These are phyloP conservation scores for Andrena flavipes DNA, from an alignment of 2,888 invertebrate species.

Conservation along the genomic window DNA sequence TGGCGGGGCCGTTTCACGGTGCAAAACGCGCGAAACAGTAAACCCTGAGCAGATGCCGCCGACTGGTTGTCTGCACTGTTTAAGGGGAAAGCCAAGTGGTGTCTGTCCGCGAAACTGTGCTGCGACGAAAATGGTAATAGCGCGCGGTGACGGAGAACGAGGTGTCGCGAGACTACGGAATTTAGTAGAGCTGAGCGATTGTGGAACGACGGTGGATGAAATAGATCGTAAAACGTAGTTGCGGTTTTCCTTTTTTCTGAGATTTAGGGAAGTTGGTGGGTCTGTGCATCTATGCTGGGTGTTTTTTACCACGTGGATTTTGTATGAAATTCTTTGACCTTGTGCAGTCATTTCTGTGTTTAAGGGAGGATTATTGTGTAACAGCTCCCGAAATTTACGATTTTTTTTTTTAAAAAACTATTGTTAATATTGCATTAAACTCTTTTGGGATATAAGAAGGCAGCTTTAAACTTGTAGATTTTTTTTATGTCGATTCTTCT, in stretches of 20 bases:
- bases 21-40: slow-evolving; percentile 51
- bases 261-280: neutral
- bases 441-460: too few species aligned
- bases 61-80: slow-evolving; percentile 39
- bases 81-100: slow-evolving; percentile 27
- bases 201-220: neutral
- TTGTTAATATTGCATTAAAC: too few species aligned
- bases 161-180: slow-evolving; percentile 9
- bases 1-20: slow-evolving; percentile 13
- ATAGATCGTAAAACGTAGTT: neutral
- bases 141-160: slow-evolving; percentile 23
- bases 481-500: too few species aligned
- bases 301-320: too few species aligned
- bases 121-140: slow-evolving; percentile 46
- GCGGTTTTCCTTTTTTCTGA: neutral
- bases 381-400: too few species aligned
- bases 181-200: neutral
- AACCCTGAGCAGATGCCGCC: neutral
- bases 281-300: too few species aligned
- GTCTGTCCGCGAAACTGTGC: slow-evolving; percentile 26
- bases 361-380: too few species aligned
- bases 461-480: too few species aligned
- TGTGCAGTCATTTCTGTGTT: too few species aligned
- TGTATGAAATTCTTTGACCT: too few species aligned
- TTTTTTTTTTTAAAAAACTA: too few species aligned